Evolutionary conservation across 2,797 vertebrate genomes (phyloP), one percentile per base, ranked within the genome.

Genomic region (Gymnocypris eckloni): DNA sequence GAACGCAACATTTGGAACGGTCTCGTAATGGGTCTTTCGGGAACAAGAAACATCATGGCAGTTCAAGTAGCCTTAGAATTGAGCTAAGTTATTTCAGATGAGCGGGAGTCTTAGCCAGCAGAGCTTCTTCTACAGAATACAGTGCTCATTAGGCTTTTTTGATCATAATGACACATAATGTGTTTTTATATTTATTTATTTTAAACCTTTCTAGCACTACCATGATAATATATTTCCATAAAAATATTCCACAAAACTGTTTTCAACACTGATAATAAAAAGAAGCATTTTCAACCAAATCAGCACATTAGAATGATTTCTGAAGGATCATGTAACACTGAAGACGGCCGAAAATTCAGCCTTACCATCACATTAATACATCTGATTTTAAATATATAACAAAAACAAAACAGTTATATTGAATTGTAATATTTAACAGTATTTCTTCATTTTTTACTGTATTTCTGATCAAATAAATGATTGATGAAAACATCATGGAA

Each of bases 21-120:
- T 66, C 69, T 50, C 15, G 6, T 73, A 75, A 86, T 81, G 37
- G 84, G 78, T 56, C 84, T 67, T 80, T 86, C 2, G 69, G 79
- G 78, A 86, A 64, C 73, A 73, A 39, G 78, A 66, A 73, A 64
- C 56, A 64, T 86, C 41, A n/a, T 66, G 39, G 64, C 39, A 86
- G 43, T 86, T 81, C 54, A 81, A 80, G 43, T 75, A 52, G 78
- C 69, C 56, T 52, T 73, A 66, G 72, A 86, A 66, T 39, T 37
- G 6, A 81, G 69, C 43, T 73, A 86, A 81, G 18, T 52, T 73
- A 70, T 67, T 66, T 70, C 56, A 79, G 83, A 80, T 56, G 69
- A 86, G 54, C 39, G 28, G 28, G 28, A 81, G 66, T 61, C 50
- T 39, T 39, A 39, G 69, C 22, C 81, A 73, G 52, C 15, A 61